Evolutionary conservation across 1,140 invertebrate species (phyloP).

Genomic region (Zaprionus camerounensis): DNA sequence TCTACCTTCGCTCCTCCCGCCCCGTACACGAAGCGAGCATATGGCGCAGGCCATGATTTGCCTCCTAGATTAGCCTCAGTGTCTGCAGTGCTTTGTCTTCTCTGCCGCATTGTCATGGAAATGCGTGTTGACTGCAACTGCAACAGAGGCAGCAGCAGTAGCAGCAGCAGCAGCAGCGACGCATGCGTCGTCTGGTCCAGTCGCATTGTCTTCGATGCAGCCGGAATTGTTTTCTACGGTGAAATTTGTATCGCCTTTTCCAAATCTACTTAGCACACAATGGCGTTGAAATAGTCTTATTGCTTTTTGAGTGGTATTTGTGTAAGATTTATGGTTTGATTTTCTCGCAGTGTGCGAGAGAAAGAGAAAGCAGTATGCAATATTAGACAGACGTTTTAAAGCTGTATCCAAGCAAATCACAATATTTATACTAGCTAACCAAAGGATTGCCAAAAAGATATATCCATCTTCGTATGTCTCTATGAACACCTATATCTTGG

Average conservation of each 20-base stretch:
- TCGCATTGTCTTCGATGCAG: constrained; percentile 49
- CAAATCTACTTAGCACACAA: constrained; percentile 84
- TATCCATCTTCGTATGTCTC: too few species aligned
- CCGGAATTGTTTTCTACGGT: constrained; percentile 52
- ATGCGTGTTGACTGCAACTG: constrained; percentile 53
- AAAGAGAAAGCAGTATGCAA: background rate
- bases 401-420: background rate
- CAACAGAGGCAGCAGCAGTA: constrained; percentile 22
- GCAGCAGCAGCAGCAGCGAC: constrained; percentile 33
- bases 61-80: constrained; percentile 64
- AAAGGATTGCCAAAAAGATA: too few species aligned
- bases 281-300: constrained; percentile 80
- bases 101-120: constrained; percentile 62
- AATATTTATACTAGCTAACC: background rate
- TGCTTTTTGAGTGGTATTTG: constrained; percentile 83
- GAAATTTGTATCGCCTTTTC: constrained; percentile 82
- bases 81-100: constrained; percentile 42
- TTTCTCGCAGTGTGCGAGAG: constrained; percentile 25
- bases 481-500: too few species aligned
- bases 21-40: constrained; percentile 47
- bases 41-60: constrained; percentile 59
- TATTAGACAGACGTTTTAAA: background rate
- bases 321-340: constrained; percentile 74
- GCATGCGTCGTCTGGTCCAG: constrained; percentile 37
- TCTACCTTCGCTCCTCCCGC: background rate